Evolutionary conservation across 64 coral and sea anemone species (phyloP).

Genomic region (Dendrophyllia cribrosa): DNA sequence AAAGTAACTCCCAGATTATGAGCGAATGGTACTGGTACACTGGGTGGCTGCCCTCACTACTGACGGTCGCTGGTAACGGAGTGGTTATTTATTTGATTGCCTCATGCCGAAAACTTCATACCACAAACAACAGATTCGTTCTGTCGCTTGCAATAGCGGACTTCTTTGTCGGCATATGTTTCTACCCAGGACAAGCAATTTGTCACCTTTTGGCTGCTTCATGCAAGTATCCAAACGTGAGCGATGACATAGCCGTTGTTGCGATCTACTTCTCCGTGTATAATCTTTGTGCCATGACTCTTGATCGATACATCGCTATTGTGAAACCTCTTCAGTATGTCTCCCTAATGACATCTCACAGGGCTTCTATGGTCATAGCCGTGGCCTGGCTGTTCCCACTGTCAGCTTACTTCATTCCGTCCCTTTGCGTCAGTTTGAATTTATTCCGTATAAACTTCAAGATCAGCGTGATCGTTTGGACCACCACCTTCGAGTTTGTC

Average conservation of each 20-base stretch:
- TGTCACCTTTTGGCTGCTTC: conserved; percentile 1
- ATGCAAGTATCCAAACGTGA: not conserved
- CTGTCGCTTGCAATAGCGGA: conserved; percentile 77
- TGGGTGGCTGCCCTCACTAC: conserved; percentile 19
- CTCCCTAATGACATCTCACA: not conserved
- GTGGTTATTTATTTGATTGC: conserved; percentile 75
- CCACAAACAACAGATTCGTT: conserved; percentile 56
- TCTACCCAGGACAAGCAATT: conserved; percentile 45
- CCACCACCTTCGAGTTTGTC: conserved; percentile 7
- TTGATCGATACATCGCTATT: conserved; percentile 28
- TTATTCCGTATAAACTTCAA: not conserved
- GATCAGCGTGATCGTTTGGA: not conserved
- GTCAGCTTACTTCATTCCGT: not conserved
- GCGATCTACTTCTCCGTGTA: not conserved
- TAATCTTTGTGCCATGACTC: not conserved
- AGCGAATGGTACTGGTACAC: conserved; percentile 72
- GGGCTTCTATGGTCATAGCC: not conserved
- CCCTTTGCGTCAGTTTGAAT: conserved; percentile 1
- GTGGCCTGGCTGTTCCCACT: not conserved
- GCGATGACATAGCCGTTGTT: conserved; percentile 3
- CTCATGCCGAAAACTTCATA: conserved; percentile 49
- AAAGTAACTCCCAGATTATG: not conserved
- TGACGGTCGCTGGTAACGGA: conserved; percentile 66
- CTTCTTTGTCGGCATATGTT: conserved; percentile 59
- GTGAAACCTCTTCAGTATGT: conserved; percentile 2